These are phyloP conservation scores for Mustela lutreola DNA, from an alignment of 2,113 vertebrate species.

Conservation along the genomic window DNA sequence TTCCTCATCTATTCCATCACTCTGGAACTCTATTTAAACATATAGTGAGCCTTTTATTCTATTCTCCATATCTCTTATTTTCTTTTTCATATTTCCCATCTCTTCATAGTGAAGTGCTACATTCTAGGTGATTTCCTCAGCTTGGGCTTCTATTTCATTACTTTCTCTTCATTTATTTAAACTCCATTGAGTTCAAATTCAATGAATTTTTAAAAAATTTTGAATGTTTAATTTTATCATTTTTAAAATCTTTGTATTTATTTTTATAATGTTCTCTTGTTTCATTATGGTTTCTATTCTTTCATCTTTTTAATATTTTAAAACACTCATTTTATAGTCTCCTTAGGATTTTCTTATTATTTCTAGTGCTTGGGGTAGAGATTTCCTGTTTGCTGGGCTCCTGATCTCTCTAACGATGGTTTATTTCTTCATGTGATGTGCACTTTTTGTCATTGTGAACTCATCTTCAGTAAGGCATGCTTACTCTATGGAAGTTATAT, in stretches of 20 bases:
- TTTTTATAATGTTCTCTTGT: neutral
- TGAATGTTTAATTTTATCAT: neutral
- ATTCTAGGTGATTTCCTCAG: neutral
- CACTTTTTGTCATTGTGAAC: neutral
- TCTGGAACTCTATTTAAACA: neutral
- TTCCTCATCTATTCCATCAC: neutral
- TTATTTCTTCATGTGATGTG: neutral
- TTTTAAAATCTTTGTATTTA: neutral
- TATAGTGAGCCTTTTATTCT: neutral
- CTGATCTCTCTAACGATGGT: neutral
- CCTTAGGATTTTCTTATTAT: neutral
- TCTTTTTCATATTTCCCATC: neutral
- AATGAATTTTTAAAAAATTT: neutral
- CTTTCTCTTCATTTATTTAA: conserved; percentile 20
- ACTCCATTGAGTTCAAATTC: neutral
- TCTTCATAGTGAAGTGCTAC: neutral
- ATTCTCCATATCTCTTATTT: neutral
- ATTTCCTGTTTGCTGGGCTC: neutral
- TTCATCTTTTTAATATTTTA: neutral
- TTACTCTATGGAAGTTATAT: neutral
- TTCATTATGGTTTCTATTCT: neutral
- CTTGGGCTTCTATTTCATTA: neutral
- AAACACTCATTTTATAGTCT: neutral
- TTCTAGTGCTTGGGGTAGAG: neutral
- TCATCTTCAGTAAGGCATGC: neutral